Evolutionary conservation across 2,113 vertebrate genomes (phyloP), one percentile per base, ranked within the genome.

Genomic region (Chloebia gouldiae): DNA sequence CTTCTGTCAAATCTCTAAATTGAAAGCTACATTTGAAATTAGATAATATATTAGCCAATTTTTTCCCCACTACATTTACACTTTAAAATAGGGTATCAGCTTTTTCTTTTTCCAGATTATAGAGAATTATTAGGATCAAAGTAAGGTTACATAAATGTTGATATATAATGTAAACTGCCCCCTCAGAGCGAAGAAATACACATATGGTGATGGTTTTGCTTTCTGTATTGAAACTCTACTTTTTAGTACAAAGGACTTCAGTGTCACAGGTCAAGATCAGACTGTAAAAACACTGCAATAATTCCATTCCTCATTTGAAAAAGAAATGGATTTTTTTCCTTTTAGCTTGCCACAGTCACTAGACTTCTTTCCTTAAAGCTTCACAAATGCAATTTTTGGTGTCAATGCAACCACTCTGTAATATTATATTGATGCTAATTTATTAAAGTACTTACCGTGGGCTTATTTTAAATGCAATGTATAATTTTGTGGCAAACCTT

Each of bases 401-500:
- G 93, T 93, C 97, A 97, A n/a, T 94, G 88, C 92, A 97, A 96
- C 86, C 85, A 84, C 81, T 88, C 86, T 79, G 81, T 81, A 95
- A 96, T 97, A 86, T 60, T 95, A 81, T 91, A 93, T 85, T 96
- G 81, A 83, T 96, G 90, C 91, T 97, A 97, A 98, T 96, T 97
- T 96, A 97, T 95, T 92, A 96, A 97, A 93, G 86, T 91, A 90
- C 81, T 97, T 95, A 81, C 83, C 45, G 72, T 72, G 94, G 57
- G 71, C 90, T 97, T 94, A 75, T 86, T 97, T 97, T 92, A 97
- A 97, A 96, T 96, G 72, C 61, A 69, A 64, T 93, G 47, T 96
- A 94, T 97, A 97, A 97, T 97, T 97, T 96, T 92, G 54, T 84
- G 81, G 59, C 65, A 91, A 97, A 96, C 96, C 96, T 97, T 97